Evolutionary conservation across 1,140 invertebrate genomes (phyloP).

Genomic region (Sweltsa coloradensis): DNA sequence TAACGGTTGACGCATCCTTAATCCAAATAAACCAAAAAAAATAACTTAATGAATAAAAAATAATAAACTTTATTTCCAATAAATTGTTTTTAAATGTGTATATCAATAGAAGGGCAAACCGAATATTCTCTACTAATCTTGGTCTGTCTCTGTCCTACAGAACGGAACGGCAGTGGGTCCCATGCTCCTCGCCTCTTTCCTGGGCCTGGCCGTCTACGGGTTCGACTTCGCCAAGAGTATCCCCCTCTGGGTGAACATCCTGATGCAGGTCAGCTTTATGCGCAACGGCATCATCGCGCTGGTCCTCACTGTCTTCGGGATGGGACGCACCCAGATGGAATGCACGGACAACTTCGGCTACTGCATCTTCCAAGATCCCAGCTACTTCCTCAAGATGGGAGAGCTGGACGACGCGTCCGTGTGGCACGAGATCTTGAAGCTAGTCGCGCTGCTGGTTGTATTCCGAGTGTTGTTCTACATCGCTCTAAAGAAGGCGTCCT

Average conservation of each 20-base stretch:
- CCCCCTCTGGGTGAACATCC: conserved; percentile 37
- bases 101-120: too few species aligned
- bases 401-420: conserved; percentile 7
- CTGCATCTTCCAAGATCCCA: conserved; percentile 44
- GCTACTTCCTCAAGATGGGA: conserved; percentile 29
- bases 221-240: conserved; percentile 50
- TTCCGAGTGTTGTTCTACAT: conserved; percentile 4
- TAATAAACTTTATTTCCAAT: too few species aligned
- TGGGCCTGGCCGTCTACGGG: conserved; percentile 49
- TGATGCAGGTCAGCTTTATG: conserved; percentile 49
- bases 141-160: too few species aligned
- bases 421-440: neutral
- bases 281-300: conserved; percentile 46
- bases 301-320: conserved; percentile 44
- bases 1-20: too few species aligned
- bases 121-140: too few species aligned
- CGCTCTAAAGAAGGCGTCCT: too few species aligned
- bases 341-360: conserved; percentile 45
- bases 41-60: too few species aligned
- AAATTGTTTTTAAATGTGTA: too few species aligned
- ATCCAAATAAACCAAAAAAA: too few species aligned
- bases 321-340: conserved; percentile 36
- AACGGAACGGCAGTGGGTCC: conserved; percentile 50
- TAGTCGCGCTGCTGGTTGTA: neutral
- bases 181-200: conserved; percentile 42